Percentiles rank a stretch among this genome's conserved stretches.
Conservation (phyloP, 2,113 vertebrate genomes). For the Lophius piscatorius region DNA sequence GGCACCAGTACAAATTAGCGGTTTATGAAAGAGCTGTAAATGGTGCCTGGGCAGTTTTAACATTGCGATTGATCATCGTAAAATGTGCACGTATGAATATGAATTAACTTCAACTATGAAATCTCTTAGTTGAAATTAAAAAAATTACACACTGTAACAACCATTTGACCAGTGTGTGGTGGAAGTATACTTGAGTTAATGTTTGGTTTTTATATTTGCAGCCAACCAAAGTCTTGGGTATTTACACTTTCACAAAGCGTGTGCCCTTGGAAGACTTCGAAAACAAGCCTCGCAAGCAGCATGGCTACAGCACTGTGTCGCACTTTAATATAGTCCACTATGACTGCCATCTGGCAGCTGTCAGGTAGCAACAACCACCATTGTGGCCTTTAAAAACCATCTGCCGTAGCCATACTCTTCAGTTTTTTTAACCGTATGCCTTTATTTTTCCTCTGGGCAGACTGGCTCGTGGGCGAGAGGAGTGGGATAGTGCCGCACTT, state of each 20-base stretch:
- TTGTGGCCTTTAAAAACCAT: neutral
- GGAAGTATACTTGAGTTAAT: slow-evolving; percentile 18
- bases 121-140: no score
- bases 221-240: slow-evolving; percentile 96
- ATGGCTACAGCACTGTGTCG: slow-evolving; percentile 98
- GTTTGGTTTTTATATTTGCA: slow-evolving; percentile 52
- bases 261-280: slow-evolving; percentile 95
- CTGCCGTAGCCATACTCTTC: neutral
- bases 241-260: slow-evolving; percentile 98
- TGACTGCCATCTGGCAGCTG: slow-evolving; percentile 96
- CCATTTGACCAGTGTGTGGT: no score
- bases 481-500: slow-evolving; percentile 97
- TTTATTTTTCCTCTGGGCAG: slow-evolving; percentile 59
- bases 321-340: slow-evolving; percentile 99
- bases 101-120: no score
- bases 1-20: no score
- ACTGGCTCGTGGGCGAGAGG: slow-evolving; percentile 93
- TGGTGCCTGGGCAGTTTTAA: no score
- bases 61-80: no score
- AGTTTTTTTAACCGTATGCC: neutral
- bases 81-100: no score
- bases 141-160: no score
- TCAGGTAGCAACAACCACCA: slow-evolving; percentile 80
- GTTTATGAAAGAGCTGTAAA: no score
- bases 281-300: slow-evolving; percentile 97